These are phyloP conservation scores for Daubentonia madagascariensis DNA, from an alignment of 2,113 vertebrate species.

Conservation along the genomic window DNA sequence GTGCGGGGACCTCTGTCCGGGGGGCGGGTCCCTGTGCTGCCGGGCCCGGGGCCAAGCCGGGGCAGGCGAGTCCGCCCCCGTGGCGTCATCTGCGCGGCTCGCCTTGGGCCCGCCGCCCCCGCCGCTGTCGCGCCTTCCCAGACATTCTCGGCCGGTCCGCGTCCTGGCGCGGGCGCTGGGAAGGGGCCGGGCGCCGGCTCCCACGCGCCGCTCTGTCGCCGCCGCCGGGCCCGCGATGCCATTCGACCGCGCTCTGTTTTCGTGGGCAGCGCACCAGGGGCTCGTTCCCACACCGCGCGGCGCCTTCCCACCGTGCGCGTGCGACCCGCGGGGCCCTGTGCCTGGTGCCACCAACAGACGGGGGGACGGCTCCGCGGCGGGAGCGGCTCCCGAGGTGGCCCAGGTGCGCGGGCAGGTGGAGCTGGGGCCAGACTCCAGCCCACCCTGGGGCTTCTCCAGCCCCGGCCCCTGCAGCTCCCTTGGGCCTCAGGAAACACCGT, in stretches of 20 bases:
- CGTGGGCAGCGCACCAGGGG: background rate
- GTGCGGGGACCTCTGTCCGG: too few species aligned
- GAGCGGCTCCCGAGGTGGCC: background rate
- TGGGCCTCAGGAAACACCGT: too few species aligned
- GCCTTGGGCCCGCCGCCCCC: background rate
- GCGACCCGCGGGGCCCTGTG: background rate
- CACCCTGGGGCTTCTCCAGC: background rate
- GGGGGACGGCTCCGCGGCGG: background rate
- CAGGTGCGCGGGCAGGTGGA: background rate
- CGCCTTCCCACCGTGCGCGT: background rate
- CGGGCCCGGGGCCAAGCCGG: too few species aligned
- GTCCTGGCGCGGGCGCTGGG: slow-evolving; percentile 10
- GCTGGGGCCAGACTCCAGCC: too few species aligned
- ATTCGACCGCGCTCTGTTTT: background rate
- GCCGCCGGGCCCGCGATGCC: background rate
- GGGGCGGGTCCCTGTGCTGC: too few species aligned
- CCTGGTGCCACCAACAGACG: background rate
- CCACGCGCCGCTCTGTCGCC: background rate
- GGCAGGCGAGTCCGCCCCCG: too few species aligned
- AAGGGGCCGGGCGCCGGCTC: background rate
- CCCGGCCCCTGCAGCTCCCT: too few species aligned
- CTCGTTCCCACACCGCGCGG: background rate
- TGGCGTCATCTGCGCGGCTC: too few species aligned
- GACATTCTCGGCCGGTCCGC: background rate
- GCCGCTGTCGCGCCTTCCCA: background rate